Evolutionary conservation across 2,888 invertebrate genomes (phyloP).

Genomic region (Allacma fusca): DNA sequence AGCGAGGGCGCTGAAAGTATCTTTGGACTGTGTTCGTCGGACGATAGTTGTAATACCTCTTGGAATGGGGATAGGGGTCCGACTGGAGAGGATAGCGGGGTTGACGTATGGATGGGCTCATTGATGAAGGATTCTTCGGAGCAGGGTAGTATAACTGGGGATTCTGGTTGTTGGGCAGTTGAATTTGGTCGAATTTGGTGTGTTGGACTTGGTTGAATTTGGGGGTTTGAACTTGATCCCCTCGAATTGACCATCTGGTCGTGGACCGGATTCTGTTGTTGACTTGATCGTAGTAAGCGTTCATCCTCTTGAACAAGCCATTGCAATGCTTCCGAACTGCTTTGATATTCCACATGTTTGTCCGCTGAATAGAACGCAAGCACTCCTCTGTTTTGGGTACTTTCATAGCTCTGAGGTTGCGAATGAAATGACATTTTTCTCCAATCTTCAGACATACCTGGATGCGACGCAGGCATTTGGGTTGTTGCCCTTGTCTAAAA

Average conservation of each 20-base stretch:
- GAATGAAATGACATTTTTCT: not conserved
- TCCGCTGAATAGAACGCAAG: not conserved
- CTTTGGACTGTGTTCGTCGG: not conserved
- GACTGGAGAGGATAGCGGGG: not conserved
- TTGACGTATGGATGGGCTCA: not conserved
- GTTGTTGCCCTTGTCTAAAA: not conserved
- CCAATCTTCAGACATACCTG: conserved; percentile 8
- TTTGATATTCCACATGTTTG: not conserved
- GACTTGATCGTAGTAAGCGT: not conserved
- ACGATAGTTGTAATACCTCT: not conserved
- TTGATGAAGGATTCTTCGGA: not conserved
- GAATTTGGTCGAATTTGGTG: too few relatives aligned
- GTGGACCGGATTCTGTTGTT: not conserved
- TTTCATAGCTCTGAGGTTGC: not conserved
- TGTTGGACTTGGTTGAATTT: too few relatives aligned
- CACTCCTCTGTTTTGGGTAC: not conserved
- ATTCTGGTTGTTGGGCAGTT: not conserved
- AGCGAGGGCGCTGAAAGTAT: not conserved
- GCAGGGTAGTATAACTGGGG: not conserved
- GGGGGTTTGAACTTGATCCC: not conserved
- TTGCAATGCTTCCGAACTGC: not conserved
- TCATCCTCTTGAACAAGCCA: conserved; percentile 18
- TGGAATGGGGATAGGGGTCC: not conserved
- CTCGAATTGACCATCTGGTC: not conserved
- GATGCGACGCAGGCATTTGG: not conserved